Conservation (phyloP, 2,797 vertebrate genomes). For the Gymnoscopelus braueri region DNA sequence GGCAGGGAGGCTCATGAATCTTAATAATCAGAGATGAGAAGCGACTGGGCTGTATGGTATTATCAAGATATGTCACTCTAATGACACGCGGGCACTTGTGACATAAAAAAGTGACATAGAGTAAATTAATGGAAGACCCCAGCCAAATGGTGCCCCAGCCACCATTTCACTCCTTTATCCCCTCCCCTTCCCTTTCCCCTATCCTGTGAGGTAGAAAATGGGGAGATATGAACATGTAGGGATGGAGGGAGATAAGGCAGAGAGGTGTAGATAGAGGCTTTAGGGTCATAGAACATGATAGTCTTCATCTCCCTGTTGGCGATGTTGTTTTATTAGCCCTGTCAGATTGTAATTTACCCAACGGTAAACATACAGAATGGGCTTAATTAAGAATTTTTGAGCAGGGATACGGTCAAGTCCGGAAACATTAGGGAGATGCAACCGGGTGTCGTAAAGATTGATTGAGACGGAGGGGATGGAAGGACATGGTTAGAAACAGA, state of each 20-base stretch:
- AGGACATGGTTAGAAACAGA: conserved; percentile 73
- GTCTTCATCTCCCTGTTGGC: conserved; percentile 66
- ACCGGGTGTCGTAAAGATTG: conserved; percentile 98
- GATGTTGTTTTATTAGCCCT: conserved; percentile 86
- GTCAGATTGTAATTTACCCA: conserved; percentile 98
- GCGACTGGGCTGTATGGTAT: conserved; percentile 48
- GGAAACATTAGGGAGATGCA: conserved; percentile 96
- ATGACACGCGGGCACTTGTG: conserved; percentile 57
- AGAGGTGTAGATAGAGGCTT: conserved; percentile 67
- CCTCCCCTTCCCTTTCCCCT: conserved; percentile 63
- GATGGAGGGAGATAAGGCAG: conserved; percentile 73
- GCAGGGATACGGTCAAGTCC: conserved; percentile 93
- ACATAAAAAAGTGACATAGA: conserved; percentile 45
- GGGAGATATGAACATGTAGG: conserved; percentile 67
- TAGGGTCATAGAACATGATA: conserved; percentile 69
- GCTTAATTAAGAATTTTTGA: conserved; percentile 99
- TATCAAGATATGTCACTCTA: conserved; percentile 61
- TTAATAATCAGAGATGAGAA: conserved; percentile 76
- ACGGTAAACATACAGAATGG: conserved; percentile 98
- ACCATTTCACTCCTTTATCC: conserved; percentile 40
- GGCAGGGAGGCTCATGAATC: conserved; percentile 73
- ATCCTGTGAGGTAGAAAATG: conserved; percentile 75
- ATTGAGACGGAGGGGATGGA: conserved; percentile 86
- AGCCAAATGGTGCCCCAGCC: conserved; percentile 60
- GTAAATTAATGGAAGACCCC: conserved; percentile 50